Base-by-base conservation (phyloP, 2,888 invertebrate species). In the Scaptomyza cyrtandrae region DNA sequence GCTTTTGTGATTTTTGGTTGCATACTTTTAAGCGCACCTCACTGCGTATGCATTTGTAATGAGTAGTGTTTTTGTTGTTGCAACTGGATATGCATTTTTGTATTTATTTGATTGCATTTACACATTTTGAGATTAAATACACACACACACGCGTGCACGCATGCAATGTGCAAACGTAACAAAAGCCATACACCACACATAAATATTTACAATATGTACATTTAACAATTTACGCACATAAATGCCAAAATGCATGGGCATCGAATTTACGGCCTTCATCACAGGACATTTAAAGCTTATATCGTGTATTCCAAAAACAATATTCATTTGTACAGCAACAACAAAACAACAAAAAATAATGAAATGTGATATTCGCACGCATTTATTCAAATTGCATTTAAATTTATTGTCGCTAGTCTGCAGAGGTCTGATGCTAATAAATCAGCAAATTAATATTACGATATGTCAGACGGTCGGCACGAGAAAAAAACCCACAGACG, bases 361-460 rank as follows among this genome's bases (percentile, higher is more conserved):
- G 67, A 71, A 73, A 66, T 71, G 57, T 54, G 66, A 71, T 71
- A 58, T 55, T 55, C 54, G 66, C 72, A 58, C 56, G 59, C 69
- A 86, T 80, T 80, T 86, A 80, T 81, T 81, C 68, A 87, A 82
- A 76, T 85, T 81, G 76, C 87, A 85, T 78, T 82, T 64, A 72
- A 86, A 82, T 82, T 84, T 82, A 82, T 82, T 63, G 86, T 65
- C 52, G 64, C 55, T 53, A n/a, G 55, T 50, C 66, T 76, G 50
- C 35, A 10, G 66, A 60, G 83, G 61, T 63, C 56, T 67, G 60
- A 56, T 68, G 70, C 59, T 61, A 76, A 82, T 82, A 82, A 82
- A 82, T 82, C 87, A 85, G 71, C 73, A 82, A 85, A 87, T 87
- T 84, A 85, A 87, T 82, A 76, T 87, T 67, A 62, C 81, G 55